Conservation (phyloP, 2,888 invertebrate genomes). For the Chymomyza procnemis region DNA sequence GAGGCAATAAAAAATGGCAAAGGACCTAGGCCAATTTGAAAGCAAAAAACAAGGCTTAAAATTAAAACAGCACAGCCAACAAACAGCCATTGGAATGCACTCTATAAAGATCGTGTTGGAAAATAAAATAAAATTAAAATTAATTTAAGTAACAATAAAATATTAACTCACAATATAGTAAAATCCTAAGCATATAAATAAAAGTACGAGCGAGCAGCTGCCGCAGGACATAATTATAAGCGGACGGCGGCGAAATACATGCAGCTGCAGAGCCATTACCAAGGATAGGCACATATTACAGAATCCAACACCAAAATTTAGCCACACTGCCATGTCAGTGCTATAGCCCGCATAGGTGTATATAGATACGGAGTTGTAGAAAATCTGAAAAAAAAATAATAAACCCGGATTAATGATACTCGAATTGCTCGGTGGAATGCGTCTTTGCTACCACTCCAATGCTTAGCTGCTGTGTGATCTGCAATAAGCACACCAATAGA, state of each 20-base stretch:
- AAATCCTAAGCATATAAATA: slow-evolving; percentile 82
- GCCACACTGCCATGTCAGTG: slow-evolving; percentile 81
- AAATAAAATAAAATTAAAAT: not conserved
- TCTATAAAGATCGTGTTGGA: slow-evolving; percentile 80
- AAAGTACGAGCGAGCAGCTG: slow-evolving; percentile 81
- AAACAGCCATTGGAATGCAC: slow-evolving; percentile 82
- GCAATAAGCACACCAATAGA: slow-evolving; percentile 85
- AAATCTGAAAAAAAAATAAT: slow-evolving; percentile 81
- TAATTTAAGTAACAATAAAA: not conserved
- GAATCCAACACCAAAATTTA: slow-evolving; percentile 87
- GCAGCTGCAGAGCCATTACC: slow-evolving; percentile 83
- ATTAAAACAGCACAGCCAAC: slow-evolving; percentile 85
- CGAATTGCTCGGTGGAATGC: no score
- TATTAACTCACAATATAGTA: slow-evolving; percentile 81
- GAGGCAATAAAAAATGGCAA: slow-evolving; percentile 92
- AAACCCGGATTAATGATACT: slow-evolving; percentile 26
- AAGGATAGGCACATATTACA: slow-evolving; percentile 83
- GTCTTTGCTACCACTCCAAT: no score
- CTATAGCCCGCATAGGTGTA: slow-evolving; percentile 85
- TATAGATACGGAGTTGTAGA: slow-evolving; percentile 89
- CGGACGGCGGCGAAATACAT: slow-evolving; percentile 83
- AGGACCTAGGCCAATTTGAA: slow-evolving; percentile 91
- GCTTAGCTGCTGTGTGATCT: slow-evolving; percentile 90
- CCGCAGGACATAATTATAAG: slow-evolving; percentile 83
- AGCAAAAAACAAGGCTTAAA: slow-evolving; percentile 86